phyloP scores from a whole-genome alignment of 2,113 vertebrate genomes.

The Silurus asotus region DNA sequence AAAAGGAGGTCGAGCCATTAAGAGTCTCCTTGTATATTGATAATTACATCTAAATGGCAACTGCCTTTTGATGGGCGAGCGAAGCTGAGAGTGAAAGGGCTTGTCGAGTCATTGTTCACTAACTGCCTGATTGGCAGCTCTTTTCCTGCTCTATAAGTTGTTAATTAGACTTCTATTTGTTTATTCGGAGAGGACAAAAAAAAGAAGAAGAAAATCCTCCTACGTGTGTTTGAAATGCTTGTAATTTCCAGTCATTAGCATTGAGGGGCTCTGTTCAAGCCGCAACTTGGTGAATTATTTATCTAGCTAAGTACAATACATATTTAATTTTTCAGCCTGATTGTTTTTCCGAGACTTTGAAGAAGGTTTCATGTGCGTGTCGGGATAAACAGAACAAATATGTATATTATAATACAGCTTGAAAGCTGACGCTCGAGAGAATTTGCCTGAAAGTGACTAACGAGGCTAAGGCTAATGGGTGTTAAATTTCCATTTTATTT shows the following conservation, averaged over 20 bases:
- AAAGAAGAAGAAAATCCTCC: neutral
- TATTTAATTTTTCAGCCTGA: slow-evolving; percentile 3
- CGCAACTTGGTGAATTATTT: slow-evolving; percentile 23
- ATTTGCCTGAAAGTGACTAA: neutral
- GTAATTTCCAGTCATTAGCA: slow-evolving; percentile 28
- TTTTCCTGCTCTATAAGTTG: slow-evolving; percentile 13
- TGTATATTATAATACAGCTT: neutral
- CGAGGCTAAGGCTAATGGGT: no score
- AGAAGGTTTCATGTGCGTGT: neutral
- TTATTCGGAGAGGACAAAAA: slow-evolving; percentile 1
- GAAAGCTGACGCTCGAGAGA: neutral
- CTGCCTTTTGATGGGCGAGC: slow-evolving; percentile 10
- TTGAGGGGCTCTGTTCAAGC: neutral
- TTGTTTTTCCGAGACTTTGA: slow-evolving; percentile 18
- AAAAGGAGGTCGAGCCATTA: slow-evolving; percentile 21
- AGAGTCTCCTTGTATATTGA: slow-evolving; percentile 19
- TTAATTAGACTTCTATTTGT: slow-evolving; percentile 31
- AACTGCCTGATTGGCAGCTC: neutral
- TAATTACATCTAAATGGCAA: slow-evolving; percentile 16
- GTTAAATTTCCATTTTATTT: neutral
- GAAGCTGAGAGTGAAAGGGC: slow-evolving; percentile 11
- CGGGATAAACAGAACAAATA: slow-evolving; percentile 15
- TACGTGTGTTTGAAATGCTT: slow-evolving; percentile 11
- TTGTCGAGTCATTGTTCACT: slow-evolving; percentile 17
- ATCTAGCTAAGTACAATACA: slow-evolving; percentile 25